Conservation (phyloP, 2,113 vertebrate species). For the Oreocharis arfaki region DNA sequence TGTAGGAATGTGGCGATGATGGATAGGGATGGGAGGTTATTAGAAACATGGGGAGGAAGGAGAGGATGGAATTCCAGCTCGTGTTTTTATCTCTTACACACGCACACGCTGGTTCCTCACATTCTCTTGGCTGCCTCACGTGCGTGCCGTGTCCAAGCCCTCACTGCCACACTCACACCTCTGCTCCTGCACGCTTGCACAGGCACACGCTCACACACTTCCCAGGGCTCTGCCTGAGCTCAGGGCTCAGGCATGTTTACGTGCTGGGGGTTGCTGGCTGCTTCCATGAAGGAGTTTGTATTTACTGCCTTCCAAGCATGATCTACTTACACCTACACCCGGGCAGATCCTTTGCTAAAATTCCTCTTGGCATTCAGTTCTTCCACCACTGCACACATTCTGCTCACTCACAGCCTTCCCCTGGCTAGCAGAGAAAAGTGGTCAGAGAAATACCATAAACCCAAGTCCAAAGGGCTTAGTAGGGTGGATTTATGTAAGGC, state of each 20-base stretch:
- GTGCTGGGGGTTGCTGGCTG: not conserved
- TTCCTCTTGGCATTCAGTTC: not conserved
- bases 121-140: not conserved
- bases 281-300: not conserved
- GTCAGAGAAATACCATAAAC: not conserved
- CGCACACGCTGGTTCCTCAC: not conserved
- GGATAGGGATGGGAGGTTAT: constrained; percentile 63
- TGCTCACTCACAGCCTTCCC: not conserved
- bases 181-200: not conserved
- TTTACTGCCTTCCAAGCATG: not conserved
- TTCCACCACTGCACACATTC: not conserved
- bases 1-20: constrained; percentile 61
- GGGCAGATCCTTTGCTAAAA: not conserved
- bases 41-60: constrained; percentile 64
- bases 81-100: constrained; percentile 50
- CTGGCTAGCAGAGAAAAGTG: not conserved
- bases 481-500: not conserved
- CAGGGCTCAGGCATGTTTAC: not conserved
- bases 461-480: not conserved
- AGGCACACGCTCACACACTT: not conserved
- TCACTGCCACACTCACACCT: not conserved
- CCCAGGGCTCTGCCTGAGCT: not conserved
- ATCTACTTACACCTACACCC: not conserved
- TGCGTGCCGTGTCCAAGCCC: not conserved
- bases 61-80: constrained; percentile 44